Conservation (phyloP, 2,797 vertebrate genomes). For the Okamejei kenojei region DNA sequence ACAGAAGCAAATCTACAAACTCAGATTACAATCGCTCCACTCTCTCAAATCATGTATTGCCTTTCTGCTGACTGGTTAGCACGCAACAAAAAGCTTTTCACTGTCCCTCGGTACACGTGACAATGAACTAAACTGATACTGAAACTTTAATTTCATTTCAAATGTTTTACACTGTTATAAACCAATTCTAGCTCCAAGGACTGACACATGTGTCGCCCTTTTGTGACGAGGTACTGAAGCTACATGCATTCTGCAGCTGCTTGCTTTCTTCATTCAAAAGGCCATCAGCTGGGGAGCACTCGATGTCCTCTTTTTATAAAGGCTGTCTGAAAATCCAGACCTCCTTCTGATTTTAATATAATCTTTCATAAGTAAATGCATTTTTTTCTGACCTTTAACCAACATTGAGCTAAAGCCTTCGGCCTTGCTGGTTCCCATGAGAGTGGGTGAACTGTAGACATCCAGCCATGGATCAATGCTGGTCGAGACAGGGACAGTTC, state of each 20-base stretch:
- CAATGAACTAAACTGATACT: no score
- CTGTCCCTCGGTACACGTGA: no score
- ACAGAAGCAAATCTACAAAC: no score
- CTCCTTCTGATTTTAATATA: conserved; percentile 4
- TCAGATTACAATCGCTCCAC: no score
- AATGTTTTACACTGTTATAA: neutral
- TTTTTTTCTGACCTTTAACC: conserved; percentile 3
- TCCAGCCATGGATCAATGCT: conserved; percentile 5
- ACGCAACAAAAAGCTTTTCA: no score
- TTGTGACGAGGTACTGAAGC: neutral
- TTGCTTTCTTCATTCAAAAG: conserved; percentile 8
- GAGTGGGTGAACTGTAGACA: conserved; percentile 8
- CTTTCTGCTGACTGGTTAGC: no score
- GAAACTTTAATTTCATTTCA: neutral
- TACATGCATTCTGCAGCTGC: conserved; percentile 10
- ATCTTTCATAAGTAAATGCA: conserved; percentile 17
- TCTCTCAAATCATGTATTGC: no score
- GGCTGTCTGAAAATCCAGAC: conserved; percentile 14
- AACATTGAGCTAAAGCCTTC: neutral
- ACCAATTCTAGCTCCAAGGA: conserved; percentile 1
- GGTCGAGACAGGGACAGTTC: neutral
- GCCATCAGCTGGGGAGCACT: neutral
- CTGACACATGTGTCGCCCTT: neutral
- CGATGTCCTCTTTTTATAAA: neutral
- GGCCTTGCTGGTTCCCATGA: neutral